These are phyloP conservation scores for Furnarius figulus DNA, from an alignment of 2,113 vertebrate genomes.

Conservation along the genomic window DNA sequence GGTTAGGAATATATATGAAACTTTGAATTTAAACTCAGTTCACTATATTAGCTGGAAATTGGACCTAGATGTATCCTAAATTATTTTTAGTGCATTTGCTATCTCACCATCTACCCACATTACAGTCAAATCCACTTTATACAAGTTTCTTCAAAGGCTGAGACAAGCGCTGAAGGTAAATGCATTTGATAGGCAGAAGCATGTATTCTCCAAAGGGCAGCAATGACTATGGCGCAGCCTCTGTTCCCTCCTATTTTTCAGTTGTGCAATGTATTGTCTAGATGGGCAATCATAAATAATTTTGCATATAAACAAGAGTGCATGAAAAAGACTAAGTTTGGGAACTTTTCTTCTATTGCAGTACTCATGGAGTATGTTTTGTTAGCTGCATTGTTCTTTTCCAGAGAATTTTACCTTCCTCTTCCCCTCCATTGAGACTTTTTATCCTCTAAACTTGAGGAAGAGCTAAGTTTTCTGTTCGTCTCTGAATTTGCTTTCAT, in stretches of 20 bases:
- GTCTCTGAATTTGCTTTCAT: background rate
- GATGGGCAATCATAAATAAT: background rate
- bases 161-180: background rate
- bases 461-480: background rate
- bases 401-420: background rate
- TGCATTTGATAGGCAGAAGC: fast-evolving
- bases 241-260: background rate
- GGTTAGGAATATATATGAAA: background rate
- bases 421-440: background rate
- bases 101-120: background rate
- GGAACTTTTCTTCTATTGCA: background rate
- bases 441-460: background rate
- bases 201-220: background rate
- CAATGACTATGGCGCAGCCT: background rate
- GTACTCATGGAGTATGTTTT: background rate
- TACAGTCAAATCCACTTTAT: background rate
- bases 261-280: background rate
- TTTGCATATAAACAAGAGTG: background rate
- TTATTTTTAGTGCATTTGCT: background rate
- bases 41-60: background rate
- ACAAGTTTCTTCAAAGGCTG: background rate
- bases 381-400: background rate
- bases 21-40: background rate
- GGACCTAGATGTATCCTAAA: background rate
- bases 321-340: background rate